phyloP scores from a whole-genome alignment of 2,113 vertebrate species.

The Sinocyclocheilus maitianheensis region DNA sequence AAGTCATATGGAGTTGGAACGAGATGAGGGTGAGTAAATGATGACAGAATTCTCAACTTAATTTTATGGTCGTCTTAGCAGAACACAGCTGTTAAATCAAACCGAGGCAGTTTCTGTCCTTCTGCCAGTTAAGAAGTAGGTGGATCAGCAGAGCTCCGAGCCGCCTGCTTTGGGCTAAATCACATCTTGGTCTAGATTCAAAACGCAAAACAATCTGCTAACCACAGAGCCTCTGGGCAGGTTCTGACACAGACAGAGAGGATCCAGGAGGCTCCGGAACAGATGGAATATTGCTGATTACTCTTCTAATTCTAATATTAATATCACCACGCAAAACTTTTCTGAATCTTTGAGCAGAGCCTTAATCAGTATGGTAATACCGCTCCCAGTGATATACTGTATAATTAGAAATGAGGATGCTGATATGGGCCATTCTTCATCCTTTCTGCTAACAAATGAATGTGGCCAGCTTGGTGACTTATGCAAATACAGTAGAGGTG shows the following conservation, averaged over 20 bases:
- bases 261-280: background rate
- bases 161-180: background rate
- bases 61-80: background rate
- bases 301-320: slow-evolving; percentile 34
- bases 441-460: background rate
- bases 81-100: slow-evolving; percentile 22
- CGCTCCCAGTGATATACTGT: background rate
- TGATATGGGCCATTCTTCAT: slow-evolving; percentile 19
- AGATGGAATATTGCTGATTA: slow-evolving; percentile 38
- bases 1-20: background rate
- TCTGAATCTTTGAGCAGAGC: slow-evolving; percentile 9
- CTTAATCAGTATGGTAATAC: slow-evolving; percentile 30
- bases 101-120: background rate
- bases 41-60: background rate
- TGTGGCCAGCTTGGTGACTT: slow-evolving; percentile 1
- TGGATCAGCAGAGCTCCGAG: background rate
- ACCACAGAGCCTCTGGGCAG: background rate
- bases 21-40: background rate
- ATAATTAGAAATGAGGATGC: slow-evolving; percentile 16
- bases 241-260: slow-evolving; percentile 14
- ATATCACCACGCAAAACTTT: slow-evolving; percentile 1
- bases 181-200: slow-evolving; percentile 9
- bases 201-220: slow-evolving; percentile 22
- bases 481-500: background rate
- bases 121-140: background rate